A percentile compares a stretch with the other conserved stretches of the same genome.
Evolutionary conservation across 2,888 invertebrate genomes (phyloP).

Genomic region (Drosophila testacea): DNA sequence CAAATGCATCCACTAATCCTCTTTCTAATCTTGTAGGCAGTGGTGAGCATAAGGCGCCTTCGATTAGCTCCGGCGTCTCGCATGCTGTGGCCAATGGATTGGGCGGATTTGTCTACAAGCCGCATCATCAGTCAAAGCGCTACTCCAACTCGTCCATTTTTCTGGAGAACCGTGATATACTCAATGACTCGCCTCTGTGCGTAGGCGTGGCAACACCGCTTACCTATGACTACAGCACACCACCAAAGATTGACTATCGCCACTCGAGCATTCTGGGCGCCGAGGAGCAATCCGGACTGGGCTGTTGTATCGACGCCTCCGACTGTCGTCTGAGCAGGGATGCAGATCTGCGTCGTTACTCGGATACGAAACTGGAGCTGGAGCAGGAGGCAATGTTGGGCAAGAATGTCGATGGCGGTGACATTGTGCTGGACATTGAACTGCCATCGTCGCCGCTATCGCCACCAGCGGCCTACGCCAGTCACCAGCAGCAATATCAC

Average conservation of each 20-base stretch:
- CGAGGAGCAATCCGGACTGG: constrained; percentile 59
- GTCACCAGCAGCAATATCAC: constrained; percentile 44
- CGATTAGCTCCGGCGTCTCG: constrained; percentile 82
- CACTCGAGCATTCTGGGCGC: constrained; percentile 82
- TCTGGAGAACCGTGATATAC: constrained; percentile 85
- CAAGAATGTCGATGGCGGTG: constrained; percentile 63
- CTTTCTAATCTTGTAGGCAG: constrained; percentile 67
- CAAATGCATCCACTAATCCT: background rate
- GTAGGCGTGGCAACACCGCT: constrained; percentile 66
- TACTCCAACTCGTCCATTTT: constrained; percentile 85
- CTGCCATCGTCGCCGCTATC: constrained; percentile 79
- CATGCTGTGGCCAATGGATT: constrained; percentile 82
- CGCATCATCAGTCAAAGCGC: constrained; percentile 74
- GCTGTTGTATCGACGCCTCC: constrained; percentile 69
- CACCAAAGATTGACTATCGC: constrained; percentile 83
- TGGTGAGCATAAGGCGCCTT: constrained; percentile 82
- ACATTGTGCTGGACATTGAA: constrained; percentile 79
- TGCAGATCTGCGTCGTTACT: constrained; percentile 83
- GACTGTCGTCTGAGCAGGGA: constrained; percentile 71
- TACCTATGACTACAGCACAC: constrained; percentile 75
- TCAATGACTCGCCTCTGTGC: constrained; percentile 81
- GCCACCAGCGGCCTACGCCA: constrained; percentile 71
- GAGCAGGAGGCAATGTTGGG: constrained; percentile 74
- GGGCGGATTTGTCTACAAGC: constrained; percentile 82
- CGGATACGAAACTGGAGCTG: constrained; percentile 83